phyloP scores from a whole-genome alignment of 2,113 vertebrate genomes.

The Corythornis madagascariensis region DNA sequence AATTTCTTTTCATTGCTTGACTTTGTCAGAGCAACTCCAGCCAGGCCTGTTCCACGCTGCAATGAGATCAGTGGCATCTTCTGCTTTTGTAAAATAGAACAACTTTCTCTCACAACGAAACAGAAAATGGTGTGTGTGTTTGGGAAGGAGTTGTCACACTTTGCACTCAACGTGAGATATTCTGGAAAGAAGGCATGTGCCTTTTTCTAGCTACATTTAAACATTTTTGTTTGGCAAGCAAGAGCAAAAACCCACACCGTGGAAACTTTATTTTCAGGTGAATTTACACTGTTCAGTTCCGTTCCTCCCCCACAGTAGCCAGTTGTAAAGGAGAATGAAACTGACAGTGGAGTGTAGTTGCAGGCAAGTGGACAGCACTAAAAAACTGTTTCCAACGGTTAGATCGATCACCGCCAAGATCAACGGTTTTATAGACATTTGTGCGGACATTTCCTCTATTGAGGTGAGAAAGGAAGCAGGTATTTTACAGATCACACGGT shows the following conservation, averaged over 20 bases:
- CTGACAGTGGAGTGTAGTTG: accelerated
- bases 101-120: background rate
- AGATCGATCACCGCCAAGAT: background rate
- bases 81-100: background rate
- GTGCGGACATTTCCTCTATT: accelerated
- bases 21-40: background rate
- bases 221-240: background rate
- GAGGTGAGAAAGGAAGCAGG: background rate
- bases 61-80: background rate
- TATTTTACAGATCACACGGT: accelerated
- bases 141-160: accelerated
- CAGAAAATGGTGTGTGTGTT: background rate
- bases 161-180: background rate
- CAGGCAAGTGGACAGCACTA: background rate
- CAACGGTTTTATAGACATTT: accelerated
- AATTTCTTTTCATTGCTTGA: background rate
- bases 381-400: accelerated
- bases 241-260: background rate
- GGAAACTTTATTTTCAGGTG: background rate
- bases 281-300: background rate
- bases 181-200: background rate
- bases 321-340: background rate
- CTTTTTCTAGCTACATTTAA: accelerated
- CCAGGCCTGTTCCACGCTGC: accelerated
- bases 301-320: background rate